Evolutionary conservation across 1,140 invertebrate genomes (phyloP), one percentile per base, ranked within the genome.

Genomic region (Anoplophora glabripennis): DNA sequence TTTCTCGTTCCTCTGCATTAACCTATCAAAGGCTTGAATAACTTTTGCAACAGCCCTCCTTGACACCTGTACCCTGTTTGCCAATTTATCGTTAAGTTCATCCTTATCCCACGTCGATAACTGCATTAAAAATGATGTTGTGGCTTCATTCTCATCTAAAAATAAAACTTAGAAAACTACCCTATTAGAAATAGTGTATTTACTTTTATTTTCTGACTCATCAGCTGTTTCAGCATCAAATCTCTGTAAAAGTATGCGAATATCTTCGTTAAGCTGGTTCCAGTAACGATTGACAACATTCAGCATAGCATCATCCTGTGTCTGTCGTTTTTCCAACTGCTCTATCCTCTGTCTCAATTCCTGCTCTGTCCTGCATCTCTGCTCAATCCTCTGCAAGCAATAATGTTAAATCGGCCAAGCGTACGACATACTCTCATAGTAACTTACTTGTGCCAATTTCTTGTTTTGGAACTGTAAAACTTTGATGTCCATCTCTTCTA

Each of bases 91-190:
- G 76, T 98, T 94, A 52, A 98, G 78, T 75, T 99, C 96, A 72
- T 96, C 92, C 72, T 96, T 96, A 75, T 99, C 95, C 95, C 95
- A 98, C 9, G 94, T 96, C 17, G 95, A 96, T n/a, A 99, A 76
- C 71, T 96, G 90, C 76, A 94, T 91, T 12, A 98, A 81, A 76
- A 98, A 98, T 34, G 94, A 96, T 37, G 93, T 98, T 7, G 94
- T 96, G 1, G 94, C 94, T 79, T 96, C 93, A 80, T 92, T 94
- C 77, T 98, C 94, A 85, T 97, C 92, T 94, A 70, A 44, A 84
- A 79, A 61, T 57, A 51, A 61, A 40, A 56, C 45, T 49, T 57
- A 14, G 4, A 17, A 45, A 45, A 17, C 21, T 17, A 9, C 10
- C 7, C 12, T 11, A 45, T 14, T 45, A 1, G 42, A 18, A 11